Conservation (phyloP, 1,140 invertebrate species). For the Pogonomyrmex barbatus region DNA sequence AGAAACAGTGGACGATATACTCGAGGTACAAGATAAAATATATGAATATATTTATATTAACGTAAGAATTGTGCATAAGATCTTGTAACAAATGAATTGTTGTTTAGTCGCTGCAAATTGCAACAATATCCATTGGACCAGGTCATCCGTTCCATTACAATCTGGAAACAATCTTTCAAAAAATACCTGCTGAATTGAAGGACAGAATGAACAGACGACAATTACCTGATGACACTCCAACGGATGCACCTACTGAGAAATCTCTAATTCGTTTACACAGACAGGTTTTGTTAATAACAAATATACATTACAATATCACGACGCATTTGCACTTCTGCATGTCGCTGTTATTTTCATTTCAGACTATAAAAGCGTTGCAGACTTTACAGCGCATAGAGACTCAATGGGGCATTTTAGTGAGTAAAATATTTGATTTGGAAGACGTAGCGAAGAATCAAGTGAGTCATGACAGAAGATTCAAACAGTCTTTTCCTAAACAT, state of each 20-base stretch:
- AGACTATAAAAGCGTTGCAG: constrained; percentile 95
- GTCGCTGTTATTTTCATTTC: constrained; percentile 66
- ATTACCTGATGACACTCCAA: constrained; percentile 88
- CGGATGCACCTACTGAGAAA: constrained; percentile 92
- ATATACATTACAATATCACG: not conserved
- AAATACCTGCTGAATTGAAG: constrained; percentile 92
- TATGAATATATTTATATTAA: constrained; percentile 5
- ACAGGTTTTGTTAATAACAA: constrained; percentile 85
- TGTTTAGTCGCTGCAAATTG: constrained; percentile 90
- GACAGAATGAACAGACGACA: constrained; percentile 90
- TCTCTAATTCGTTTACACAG: constrained; percentile 93
- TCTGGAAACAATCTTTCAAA: constrained; percentile 95
- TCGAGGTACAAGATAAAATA: constrained; percentile 90
- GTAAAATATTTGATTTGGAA: constrained; percentile 93
- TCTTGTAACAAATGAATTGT: constrained; percentile 22
- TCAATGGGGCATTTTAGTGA: constrained; percentile 95
- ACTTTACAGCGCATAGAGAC: constrained; percentile 95
- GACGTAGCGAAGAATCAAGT: constrained; percentile 94
- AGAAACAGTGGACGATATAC: constrained; percentile 97
- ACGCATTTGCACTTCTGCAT: not conserved
- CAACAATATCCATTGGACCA: constrained; percentile 89
- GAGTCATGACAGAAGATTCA: constrained; percentile 92
- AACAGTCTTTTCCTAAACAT: constrained; percentile 90
- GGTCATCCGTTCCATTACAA: constrained; percentile 90
- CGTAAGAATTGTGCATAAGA: constrained; percentile 3